Conservation (phyloP, 2,888 invertebrate genomes). For the Crepidodera aurea region DNA sequence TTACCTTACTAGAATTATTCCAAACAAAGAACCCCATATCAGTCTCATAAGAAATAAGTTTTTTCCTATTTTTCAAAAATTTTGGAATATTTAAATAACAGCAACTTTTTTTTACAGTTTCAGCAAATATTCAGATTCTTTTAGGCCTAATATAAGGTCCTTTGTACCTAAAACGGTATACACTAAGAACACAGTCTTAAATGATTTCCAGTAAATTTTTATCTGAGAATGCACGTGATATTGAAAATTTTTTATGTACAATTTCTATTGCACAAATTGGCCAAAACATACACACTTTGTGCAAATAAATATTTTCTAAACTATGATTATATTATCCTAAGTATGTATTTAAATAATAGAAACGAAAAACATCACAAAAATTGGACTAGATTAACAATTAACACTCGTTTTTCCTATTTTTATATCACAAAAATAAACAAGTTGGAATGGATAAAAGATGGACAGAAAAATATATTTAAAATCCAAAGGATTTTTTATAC, state of each 20-base stretch:
- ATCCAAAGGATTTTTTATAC: neutral
- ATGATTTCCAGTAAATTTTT: neutral
- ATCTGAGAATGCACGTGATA: neutral
- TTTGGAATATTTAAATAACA: too few species aligned
- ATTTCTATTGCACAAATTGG: slow-evolving; percentile 31
- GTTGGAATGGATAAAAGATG: neutral
- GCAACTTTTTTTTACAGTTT: too few species aligned
- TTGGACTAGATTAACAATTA: slow-evolving; percentile 29
- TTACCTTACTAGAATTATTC: slow-evolving; percentile 1
- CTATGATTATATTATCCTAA: slow-evolving; percentile 10
- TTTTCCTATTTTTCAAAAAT: too few species aligned
- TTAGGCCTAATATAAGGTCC: too few species aligned
- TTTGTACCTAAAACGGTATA: neutral
- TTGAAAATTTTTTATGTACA: neutral
- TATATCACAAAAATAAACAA: slow-evolving; percentile 11
- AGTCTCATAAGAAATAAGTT: too few species aligned
- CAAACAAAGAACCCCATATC: too few species aligned
- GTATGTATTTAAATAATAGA: slow-evolving; percentile 19
- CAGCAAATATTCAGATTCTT: too few species aligned
- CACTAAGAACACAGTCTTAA: slow-evolving; percentile 4
- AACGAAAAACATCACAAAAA: slow-evolving; percentile 34
- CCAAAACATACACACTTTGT: slow-evolving; percentile 41
- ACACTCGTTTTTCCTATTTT: neutral
- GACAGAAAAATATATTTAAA: too few species aligned
- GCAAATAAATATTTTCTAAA: slow-evolving; percentile 25